Evolutionary conservation across 2,797 vertebrate genomes (phyloP), one percentile per base, ranked within the genome.

Genomic region (Sebastes hubbsi): DNA sequence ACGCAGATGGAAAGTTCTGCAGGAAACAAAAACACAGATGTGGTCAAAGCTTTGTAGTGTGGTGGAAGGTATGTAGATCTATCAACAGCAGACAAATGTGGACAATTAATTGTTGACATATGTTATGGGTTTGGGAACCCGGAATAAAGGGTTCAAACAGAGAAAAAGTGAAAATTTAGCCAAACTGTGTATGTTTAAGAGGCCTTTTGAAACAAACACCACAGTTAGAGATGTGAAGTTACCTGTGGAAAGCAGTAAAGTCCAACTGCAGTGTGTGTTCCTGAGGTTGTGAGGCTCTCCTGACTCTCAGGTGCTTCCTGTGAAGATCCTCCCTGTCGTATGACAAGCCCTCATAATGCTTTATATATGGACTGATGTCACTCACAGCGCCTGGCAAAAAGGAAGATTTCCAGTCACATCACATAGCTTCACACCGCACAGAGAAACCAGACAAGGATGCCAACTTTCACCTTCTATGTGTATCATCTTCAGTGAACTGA

Each of bases 161-260:
- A 27, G 46, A 5, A 46, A 49, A 29, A 30, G 5, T 38, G 2
- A 16, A 29, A 58, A 22, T 63, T 29, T 46, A 32, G 29, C 8
- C 10, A 58, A 13, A 34, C 29, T 42, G 52, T 42, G 14, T 24
- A 2, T 49, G 16, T 68, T 55, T 25, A 42, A 62, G 29, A 52
- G 34, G 16, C 10, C 0, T 75, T 82, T 64, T 42, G 46, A 76
- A 83, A 38, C n/a, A 16, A 14, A 14, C 14, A 29, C 2, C 3
- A 46, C 66, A n/a, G 6, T 32, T 3, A 54, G 6, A 62, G 29
- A 69, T 34, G 3, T 38, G 2, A 55, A 2, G 5, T 78, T 77
- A 96, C 96, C 95, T 95, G 58, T 94, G 90, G 77, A 95, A 95
- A 20, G 95, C 97, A 30, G 81, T 90, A 42, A 97, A 92, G 72